Conservation (phyloP, 2,113 vertebrate genomes). For the Bos indicus region DNA sequence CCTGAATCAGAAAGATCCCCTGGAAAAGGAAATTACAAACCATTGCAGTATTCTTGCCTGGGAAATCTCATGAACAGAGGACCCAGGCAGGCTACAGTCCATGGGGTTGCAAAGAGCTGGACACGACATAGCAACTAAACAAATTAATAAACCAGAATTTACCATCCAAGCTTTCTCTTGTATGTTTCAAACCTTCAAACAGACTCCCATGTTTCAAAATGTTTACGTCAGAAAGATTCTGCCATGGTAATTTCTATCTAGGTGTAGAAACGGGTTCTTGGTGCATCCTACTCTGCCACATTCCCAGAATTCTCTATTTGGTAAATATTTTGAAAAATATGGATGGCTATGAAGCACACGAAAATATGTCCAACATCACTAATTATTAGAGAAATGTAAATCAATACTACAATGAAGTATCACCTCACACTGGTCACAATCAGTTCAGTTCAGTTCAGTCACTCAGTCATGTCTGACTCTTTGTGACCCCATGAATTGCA, state of each 20-base stretch:
- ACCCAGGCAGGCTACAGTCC: background rate
- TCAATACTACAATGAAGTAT: background rate
- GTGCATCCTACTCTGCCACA: background rate
- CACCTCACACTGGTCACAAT: background rate
- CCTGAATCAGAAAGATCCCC: background rate
- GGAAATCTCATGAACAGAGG: background rate
- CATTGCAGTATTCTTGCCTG: background rate
- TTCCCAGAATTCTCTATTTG: background rate
- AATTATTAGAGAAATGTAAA: background rate
- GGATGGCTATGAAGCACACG: background rate
- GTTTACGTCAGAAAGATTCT: background rate
- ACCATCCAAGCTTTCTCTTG: background rate
- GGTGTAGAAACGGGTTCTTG: background rate
- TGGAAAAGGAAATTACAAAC: background rate
- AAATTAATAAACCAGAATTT: background rate
- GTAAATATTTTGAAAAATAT: background rate
- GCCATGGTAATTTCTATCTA: background rate
- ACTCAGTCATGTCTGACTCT: too few relatives aligned
- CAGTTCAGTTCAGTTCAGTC: too few relatives aligned
- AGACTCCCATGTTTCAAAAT: background rate
- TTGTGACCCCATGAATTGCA: too few relatives aligned
- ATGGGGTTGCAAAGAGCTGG: background rate
- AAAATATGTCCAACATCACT: background rate
- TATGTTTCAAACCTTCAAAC: background rate
- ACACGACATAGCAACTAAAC: accelerated